Conservation (phyloP, 23 tunicate genomes). For the Trididemnum nubilum region DNA sequence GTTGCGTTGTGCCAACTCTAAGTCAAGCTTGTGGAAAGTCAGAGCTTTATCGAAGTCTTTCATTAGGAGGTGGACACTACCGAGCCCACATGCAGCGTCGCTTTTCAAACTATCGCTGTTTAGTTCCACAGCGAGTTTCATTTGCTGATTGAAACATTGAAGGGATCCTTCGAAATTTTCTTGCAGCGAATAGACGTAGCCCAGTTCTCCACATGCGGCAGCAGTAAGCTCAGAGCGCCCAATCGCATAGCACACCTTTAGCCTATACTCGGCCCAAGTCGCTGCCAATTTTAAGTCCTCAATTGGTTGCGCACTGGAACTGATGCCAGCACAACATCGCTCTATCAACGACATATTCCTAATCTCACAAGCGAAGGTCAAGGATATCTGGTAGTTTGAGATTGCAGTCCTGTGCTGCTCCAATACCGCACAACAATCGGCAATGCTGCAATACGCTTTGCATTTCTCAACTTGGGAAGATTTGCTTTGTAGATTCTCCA, state of each 20-base stretch:
- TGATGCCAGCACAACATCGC: conserved; percentile 42
- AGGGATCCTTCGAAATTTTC: conserved; percentile 47
- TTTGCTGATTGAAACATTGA: conserved; percentile 45
- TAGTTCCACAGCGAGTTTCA: conserved; percentile 52
- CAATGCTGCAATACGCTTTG: conserved; percentile 53
- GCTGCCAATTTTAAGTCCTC: conserved; percentile 29
- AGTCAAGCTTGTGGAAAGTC: conserved; percentile 71
- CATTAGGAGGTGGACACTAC: conserved; percentile 56
- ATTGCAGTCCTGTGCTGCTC: conserved; percentile 40
- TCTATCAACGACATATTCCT: conserved; percentile 33
- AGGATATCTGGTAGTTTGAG: conserved; percentile 17
- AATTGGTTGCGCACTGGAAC: conserved; percentile 9
- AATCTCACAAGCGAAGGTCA: conserved; percentile 19
- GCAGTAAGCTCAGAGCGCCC: conserved; percentile 27
- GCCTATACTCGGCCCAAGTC: conserved; percentile 27
- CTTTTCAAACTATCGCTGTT: conserved; percentile 32
- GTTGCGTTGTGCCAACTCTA: conserved; percentile 61
- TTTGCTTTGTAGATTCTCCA: neutral
- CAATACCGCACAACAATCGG: conserved; percentile 60
- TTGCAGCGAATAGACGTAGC: conserved; percentile 27
- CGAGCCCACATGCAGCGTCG: conserved; percentile 85
- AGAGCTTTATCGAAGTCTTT: conserved; percentile 59
- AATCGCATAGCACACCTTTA: conserved; percentile 22
- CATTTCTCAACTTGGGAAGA: conserved; percentile 34
- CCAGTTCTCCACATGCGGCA: conserved; percentile 68